Evolutionary conservation across 2,888 invertebrate species (phyloP).

Genomic region (Amphipyra tragopoginis): DNA sequence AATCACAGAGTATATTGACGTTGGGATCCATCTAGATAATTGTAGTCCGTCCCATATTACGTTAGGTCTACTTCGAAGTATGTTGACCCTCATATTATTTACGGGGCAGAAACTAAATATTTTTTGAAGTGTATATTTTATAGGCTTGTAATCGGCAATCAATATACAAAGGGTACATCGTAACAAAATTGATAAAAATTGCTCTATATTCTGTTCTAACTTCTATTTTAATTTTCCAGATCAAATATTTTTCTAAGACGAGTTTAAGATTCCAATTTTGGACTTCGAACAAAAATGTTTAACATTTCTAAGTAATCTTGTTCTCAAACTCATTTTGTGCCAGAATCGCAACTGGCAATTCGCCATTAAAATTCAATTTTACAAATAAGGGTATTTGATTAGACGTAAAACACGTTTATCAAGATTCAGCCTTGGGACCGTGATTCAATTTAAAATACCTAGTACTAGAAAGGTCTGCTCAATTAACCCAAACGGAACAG

Average conservation of each 20-base stretch:
- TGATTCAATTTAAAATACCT: constrained; percentile 38
- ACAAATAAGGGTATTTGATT: constrained; percentile 39
- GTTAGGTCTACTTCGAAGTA: constrained; percentile 10
- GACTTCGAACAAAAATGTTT: not conserved
- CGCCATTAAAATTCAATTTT: constrained; percentile 27
- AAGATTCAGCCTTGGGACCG: constrained; percentile 13
- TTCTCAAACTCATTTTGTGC: constrained; percentile 19
- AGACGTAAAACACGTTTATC: constrained; percentile 26
- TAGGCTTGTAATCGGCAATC: no score
- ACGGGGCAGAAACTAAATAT: not conserved
- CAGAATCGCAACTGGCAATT: constrained; percentile 5
- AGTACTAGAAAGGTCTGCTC: constrained; percentile 11
- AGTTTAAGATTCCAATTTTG: constrained; percentile 11
- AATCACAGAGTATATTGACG: constrained; percentile 47
- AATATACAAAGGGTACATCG: no score
- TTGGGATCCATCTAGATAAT: constrained; percentile 41
- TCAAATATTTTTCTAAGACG: constrained; percentile 22
- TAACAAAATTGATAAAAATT: not conserved
- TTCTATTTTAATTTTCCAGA: constrained; percentile 7
- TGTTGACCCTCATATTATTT: not conserved
- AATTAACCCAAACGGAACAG: constrained; percentile 24
- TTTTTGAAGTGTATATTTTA: no score
- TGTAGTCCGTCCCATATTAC: constrained; percentile 28
- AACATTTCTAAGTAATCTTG: constrained; percentile 7
- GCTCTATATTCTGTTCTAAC: not conserved